Evolutionary conservation across 1,140 invertebrate genomes (phyloP).

Genomic region (Heliconius eleuchia): DNA sequence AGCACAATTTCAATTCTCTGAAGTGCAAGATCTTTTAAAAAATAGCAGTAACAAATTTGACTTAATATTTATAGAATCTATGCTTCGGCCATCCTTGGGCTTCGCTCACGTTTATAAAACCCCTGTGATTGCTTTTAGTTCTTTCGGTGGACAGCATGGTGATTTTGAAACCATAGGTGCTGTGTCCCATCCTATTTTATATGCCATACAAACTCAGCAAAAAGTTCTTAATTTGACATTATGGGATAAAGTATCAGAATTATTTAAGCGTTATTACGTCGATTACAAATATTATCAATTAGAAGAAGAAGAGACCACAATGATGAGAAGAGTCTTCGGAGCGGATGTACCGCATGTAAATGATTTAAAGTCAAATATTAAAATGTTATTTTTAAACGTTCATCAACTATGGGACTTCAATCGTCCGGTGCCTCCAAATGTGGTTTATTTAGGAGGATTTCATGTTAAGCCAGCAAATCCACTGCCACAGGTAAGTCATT

Average conservation of each 20-base stretch:
- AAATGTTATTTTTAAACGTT: slow-evolving; percentile 81
- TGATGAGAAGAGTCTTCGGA: slow-evolving; percentile 64
- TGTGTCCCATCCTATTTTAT: slow-evolving; percentile 43
- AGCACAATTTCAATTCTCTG: slow-evolving; percentile 36
- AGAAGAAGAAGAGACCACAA: slow-evolving; percentile 48
- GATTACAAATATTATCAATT: slow-evolving; percentile 8
- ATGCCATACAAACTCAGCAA: slow-evolving; percentile 43
- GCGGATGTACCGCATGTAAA: slow-evolving; percentile 58
- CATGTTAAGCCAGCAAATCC: slow-evolving; percentile 24
- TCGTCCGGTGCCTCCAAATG: slow-evolving; percentile 28
- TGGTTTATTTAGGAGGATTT: slow-evolving; percentile 26
- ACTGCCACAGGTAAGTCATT: slow-evolving; percentile 17
- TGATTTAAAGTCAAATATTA: slow-evolving; percentile 74
- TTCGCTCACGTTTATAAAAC: slow-evolving; percentile 44
- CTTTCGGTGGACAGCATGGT: slow-evolving; percentile 31
- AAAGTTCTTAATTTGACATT: slow-evolving; percentile 36
- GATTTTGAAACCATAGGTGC: slow-evolving; percentile 39
- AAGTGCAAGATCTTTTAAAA: slow-evolving; percentile 42
- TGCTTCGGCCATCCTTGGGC: slow-evolving; percentile 30
- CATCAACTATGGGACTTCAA: slow-evolving; percentile 59
- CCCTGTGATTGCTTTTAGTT: slow-evolving; percentile 49
- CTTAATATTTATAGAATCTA: slow-evolving; percentile 46
- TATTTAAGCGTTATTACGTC: slow-evolving; percentile 25
- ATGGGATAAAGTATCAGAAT: slow-evolving; percentile 39
- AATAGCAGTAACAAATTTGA: slow-evolving; percentile 42